These are phyloP conservation scores for Papilio demoleus DNA, from an alignment of 2,888 invertebrate species.

Conservation along the genomic window DNA sequence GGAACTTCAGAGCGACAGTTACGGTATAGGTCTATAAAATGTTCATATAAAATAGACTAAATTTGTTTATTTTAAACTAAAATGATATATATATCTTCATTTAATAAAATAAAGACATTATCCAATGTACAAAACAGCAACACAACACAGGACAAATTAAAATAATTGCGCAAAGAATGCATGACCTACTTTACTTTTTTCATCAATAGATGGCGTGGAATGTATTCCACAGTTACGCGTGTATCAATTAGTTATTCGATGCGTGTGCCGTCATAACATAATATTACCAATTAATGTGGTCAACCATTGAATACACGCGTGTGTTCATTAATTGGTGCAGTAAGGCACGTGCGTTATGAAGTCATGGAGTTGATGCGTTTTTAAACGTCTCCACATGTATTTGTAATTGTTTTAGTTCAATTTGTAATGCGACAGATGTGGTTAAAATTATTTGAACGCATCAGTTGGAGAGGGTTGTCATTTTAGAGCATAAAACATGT, in stretches of 20 bases:
- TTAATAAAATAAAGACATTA: no score
- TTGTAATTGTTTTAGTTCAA: slow-evolving; percentile 58
- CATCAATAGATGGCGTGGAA: no score
- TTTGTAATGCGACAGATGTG: slow-evolving; percentile 39
- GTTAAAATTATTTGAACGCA: slow-evolving; percentile 39
- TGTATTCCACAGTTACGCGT: no score
- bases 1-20: neutral
- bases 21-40: neutral
- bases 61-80: neutral
- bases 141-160: no score
- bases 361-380: slow-evolving; percentile 57
- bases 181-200: no score
- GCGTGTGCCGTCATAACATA: neutral
- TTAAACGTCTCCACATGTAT: slow-evolving; percentile 62
- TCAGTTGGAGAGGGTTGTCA: neutral
- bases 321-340: slow-evolving; percentile 38
- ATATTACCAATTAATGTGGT: slow-evolving; percentile 16
- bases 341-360: slow-evolving; percentile 53
- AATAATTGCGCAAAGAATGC: no score
- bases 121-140: no score
- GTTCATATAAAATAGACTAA: neutral
- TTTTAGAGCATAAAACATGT: slow-evolving; percentile 5
- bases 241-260: no score
- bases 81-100: neutral
- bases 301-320: neutral